Base-by-base conservation (phyloP, 2,113 vertebrate species). In the Takifugu flavidus region DNA sequence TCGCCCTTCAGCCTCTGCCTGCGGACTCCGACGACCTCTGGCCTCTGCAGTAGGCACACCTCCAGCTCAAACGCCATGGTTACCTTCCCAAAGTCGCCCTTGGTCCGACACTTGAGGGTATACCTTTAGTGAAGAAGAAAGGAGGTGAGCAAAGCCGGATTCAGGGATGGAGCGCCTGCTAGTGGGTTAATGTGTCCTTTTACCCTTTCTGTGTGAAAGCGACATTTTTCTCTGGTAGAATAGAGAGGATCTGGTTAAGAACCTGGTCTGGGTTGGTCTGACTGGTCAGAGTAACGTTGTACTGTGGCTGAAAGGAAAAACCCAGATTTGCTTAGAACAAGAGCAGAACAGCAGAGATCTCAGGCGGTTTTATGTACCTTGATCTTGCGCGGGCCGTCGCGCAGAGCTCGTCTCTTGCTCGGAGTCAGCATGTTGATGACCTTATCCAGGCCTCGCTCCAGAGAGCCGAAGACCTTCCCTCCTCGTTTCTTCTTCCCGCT, bases 371-470 rank as follows among this genome's bases (percentile, higher is more conserved):
- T 0, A 0, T 2, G 1, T 60, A 97, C 97, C 93, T 94, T 95
- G 58, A 94, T 87, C 79, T 86, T 94, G 55, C 95, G 93, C 0
- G 95, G 96, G 10, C 80, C 83, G 0, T 92, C 92, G 43, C 86
- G 91, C 49, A 62, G 86, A 6, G 72, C 89, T 72, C 90, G 94
- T 81, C 64, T 94, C 86, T 95, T 98, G 78, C 80, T 93, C 49
- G 96, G 94, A 0, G 95, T 96, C 27, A 98, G 91, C 93, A 94
- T 95, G 8, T 93, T 98, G 80, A 98, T 95, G 53, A 98, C 83
- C 86, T 95, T 98, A 85, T 98, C 96, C 60, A 98, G 77, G 14
- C 97, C 92, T 73, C 92, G 92, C 86, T 99, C 96, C 68, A 99
- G 83, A 64, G 92, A 97, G 25, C 94, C 95, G 45, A 99, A 95